Base-by-base conservation (phyloP, 2,113 vertebrate genomes). In the Antennarius striatus region DNA sequence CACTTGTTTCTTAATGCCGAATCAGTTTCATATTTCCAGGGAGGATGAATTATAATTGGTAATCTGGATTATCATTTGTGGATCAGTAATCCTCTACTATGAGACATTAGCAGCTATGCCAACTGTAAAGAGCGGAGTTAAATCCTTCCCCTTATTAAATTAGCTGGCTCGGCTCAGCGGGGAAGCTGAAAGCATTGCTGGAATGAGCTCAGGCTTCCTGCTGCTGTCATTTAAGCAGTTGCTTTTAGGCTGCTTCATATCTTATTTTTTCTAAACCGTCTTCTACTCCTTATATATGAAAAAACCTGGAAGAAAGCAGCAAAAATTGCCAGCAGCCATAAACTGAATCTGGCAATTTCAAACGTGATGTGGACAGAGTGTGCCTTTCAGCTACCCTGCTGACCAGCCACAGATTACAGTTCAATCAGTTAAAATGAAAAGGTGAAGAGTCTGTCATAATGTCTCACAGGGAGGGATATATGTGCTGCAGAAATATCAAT, bases 71-170 rank as follows among this genome's bases (percentile, higher is more conserved):
- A 80, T 74, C 71, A 69, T 68, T 84, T 1, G 36, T 50, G 43
- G 62, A 79, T 78, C 56, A 63, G 60, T 75, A 76, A 73, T 75
- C 72, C 65, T 73, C 56, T 40, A 8, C 63, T 43, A 58, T 61
- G 72, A 80, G 70, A 86, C 74, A 56, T 71, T 69, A 81, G 82
- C 70, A 66, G 71, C 63, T 49, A 49, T 40, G 12, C 17, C n/a
- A 53, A 77, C 81, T 86, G 76, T 84, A 88, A 89, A 88, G 77
- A 84, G 79, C 81, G 76, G 65, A 80, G 54, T 52, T 73, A 87
- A 89, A 85, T 89, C 86, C 83, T 60, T 17, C 4, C 16, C 56
- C 61, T 86, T 75, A 87, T 73, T 83, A 76, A 83, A 81, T 89
- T 84, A 81, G 75, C 60, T 32, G 73, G 55, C 67, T 75, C 56